Evolutionary conservation across 2,888 invertebrate species (phyloP).

Genomic region (Eristalis tenax): DNA sequence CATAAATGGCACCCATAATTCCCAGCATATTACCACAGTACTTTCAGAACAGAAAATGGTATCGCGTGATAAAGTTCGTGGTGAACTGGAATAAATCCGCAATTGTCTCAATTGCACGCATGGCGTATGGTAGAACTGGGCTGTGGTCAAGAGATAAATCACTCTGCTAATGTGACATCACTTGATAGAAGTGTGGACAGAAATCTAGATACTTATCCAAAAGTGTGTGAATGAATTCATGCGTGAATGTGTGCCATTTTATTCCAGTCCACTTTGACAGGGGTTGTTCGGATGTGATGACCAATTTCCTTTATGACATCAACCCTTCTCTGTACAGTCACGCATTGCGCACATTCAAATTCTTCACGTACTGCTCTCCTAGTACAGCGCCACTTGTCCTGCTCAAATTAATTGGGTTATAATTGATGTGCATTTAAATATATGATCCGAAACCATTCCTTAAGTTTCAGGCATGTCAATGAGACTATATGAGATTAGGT

Average conservation of each 20-base stretch:
- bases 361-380: background rate
- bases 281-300: background rate
- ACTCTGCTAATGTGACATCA: background rate
- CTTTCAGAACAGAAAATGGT: background rate
- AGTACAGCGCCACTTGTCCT: background rate
- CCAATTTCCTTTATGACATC: background rate
- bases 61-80: constrained; percentile 21
- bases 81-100: constrained; percentile 36
- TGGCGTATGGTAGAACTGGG: background rate
- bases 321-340: background rate
- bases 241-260: background rate
- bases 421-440: background rate
- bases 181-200: background rate
- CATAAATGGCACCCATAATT: too few relatives aligned
- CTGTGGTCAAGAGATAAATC: background rate
- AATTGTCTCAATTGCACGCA: constrained; percentile 37
- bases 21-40: background rate
- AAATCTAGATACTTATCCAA: background rate
- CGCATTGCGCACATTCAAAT: background rate
- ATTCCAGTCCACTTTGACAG: background rate
- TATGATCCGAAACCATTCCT: too few relatives aligned
- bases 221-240: constrained; percentile 1
- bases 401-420: background rate
- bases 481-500: background rate
- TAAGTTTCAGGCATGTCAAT: background rate